Evolutionary conservation across 2,888 invertebrate genomes (phyloP).

Genomic region (Drosophila lutescens): DNA sequence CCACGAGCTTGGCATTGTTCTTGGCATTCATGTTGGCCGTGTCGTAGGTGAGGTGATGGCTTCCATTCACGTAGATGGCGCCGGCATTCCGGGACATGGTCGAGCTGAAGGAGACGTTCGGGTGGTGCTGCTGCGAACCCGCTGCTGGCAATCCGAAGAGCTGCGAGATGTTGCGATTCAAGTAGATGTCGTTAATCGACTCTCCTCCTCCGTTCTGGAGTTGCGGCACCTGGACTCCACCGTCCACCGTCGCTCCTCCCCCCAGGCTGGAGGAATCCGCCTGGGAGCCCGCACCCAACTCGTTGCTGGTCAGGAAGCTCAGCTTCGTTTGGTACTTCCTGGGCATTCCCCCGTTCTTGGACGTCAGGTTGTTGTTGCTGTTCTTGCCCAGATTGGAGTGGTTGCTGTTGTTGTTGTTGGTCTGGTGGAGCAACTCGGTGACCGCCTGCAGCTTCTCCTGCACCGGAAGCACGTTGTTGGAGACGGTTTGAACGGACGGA

Average conservation of each 20-base stretch:
- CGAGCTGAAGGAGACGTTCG: slow-evolving; percentile 77
- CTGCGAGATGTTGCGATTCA: slow-evolving; percentile 82
- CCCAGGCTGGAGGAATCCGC: slow-evolving; percentile 40
- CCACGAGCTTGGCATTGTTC: slow-evolving; percentile 79
- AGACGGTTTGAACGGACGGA: slow-evolving; percentile 57
- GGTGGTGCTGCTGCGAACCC: slow-evolving; percentile 54
- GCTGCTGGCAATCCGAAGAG: slow-evolving; percentile 72
- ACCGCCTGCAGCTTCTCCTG: slow-evolving; percentile 80
- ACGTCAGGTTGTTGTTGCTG: slow-evolving; percentile 25
- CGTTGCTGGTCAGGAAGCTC: slow-evolving; percentile 78
- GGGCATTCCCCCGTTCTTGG: slow-evolving; percentile 61
- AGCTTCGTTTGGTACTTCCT: slow-evolving; percentile 72
- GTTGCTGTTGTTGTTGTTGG: slow-evolving; percentile 63
- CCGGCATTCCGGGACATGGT: slow-evolving; percentile 62
- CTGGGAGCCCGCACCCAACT: slow-evolving; percentile 44
- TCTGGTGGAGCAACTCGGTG: slow-evolving; percentile 75
- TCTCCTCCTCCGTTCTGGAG: slow-evolving; percentile 61
- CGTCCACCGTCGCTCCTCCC: slow-evolving; percentile 44
- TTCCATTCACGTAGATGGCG: slow-evolving; percentile 71
- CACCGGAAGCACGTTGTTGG: slow-evolving; percentile 82
- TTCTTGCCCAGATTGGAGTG: slow-evolving; percentile 50
- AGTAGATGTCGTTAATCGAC: slow-evolving; percentile 82
- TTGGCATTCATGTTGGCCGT: slow-evolving; percentile 81
- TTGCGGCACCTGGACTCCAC: slow-evolving; percentile 34
- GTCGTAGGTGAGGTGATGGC: slow-evolving; percentile 70